These are phyloP conservation scores for Drosophila ohnishii DNA, from an alignment of 1,140 invertebrate species.

Conservation along the genomic window DNA sequence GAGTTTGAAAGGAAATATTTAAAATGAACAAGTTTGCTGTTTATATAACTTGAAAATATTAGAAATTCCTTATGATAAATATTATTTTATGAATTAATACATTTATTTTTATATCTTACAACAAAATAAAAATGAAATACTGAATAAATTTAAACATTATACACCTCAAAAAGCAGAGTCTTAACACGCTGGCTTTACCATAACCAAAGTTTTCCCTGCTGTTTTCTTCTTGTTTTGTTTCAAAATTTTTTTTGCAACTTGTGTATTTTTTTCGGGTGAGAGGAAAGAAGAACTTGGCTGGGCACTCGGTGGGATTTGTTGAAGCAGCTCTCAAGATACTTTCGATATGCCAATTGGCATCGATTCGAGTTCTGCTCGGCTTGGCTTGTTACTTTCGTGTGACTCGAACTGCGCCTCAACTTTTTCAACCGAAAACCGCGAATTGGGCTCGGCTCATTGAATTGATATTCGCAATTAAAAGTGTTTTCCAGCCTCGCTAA, in stretches of 20 bases:
- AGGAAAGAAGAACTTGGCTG: slow-evolving; percentile 30
- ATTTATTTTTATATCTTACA: too few relatives aligned
- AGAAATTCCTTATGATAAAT: not conserved
- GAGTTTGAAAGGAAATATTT: too few relatives aligned
- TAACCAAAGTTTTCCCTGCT: not conserved
- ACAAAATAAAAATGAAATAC: too few relatives aligned
- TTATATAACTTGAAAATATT: not conserved
- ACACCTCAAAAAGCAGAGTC: not conserved
- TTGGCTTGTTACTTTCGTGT: slow-evolving; percentile 53
- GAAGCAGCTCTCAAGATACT: slow-evolving; percentile 71
- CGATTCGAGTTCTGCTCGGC: slow-evolving; percentile 56
- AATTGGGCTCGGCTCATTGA: slow-evolving; percentile 58
- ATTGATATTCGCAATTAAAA: slow-evolving; percentile 68
- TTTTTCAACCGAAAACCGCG: slow-evolving; percentile 50
- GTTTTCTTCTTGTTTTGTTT: slow-evolving; percentile 66
- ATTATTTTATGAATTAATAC: not conserved
- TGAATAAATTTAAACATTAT: not conserved
- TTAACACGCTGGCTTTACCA: not conserved
- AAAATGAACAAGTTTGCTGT: not conserved
- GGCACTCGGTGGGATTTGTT: slow-evolving; percentile 52
- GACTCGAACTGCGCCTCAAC: slow-evolving; percentile 68
- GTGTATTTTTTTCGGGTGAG: slow-evolving; percentile 21
- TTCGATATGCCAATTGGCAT: slow-evolving; percentile 53
- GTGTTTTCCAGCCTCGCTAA: slow-evolving; percentile 17
- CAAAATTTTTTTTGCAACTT: slow-evolving; percentile 59